Base-by-base conservation (phyloP, 2,797 vertebrate genomes). In the Peromyscus melanophrys region DNA sequence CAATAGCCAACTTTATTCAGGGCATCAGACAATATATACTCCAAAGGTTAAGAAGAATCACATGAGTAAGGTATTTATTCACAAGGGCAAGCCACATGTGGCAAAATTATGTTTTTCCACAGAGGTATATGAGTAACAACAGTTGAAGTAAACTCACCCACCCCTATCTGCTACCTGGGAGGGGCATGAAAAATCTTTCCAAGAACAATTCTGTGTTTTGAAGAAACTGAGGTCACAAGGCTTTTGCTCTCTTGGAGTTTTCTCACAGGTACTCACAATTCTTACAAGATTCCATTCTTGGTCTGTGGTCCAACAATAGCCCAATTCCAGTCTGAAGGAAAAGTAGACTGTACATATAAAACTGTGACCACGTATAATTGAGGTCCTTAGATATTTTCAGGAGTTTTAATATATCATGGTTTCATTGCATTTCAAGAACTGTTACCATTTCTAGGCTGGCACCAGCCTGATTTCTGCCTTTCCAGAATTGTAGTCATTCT, bases 281-380 rank as follows among this genome's bases (percentile, higher is more conserved):
- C 21, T 37, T 11, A 81, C 21, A 31, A 12, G n/a, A 57, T 5
- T 81, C 52, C n/a, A 12, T 37, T 57, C 21, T 57, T 37, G 34
- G 21, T 37, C 34, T 25, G 23, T 57, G 34, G n/a, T 57, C 34
- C 34, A 57, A 37, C 52, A 17, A 69, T 16, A 37, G 9, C 21
- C 6, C 34, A 92, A 91, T 76, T 65, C 27, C 75, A 87, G 0
- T 73, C 40, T 67, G 49, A 29, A 94, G 14, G n/a, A 94, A 95
- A 93, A 81, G 77, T 29, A 49, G 4, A 73, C 61, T 96, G 83
- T 9, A 59, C 61, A 43, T 78, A 84, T 59, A 61, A 85, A 78
- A 63, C 25, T 61, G 3, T 73, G 87, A 92, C 25, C 7, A 77
- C 49, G 29, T 2, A 87, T 27, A 37, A 46, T 82, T 75, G 71